phyloP scores from a whole-genome alignment of 2,797 vertebrate genomes.

The Coracias cyanogaster region DNA sequence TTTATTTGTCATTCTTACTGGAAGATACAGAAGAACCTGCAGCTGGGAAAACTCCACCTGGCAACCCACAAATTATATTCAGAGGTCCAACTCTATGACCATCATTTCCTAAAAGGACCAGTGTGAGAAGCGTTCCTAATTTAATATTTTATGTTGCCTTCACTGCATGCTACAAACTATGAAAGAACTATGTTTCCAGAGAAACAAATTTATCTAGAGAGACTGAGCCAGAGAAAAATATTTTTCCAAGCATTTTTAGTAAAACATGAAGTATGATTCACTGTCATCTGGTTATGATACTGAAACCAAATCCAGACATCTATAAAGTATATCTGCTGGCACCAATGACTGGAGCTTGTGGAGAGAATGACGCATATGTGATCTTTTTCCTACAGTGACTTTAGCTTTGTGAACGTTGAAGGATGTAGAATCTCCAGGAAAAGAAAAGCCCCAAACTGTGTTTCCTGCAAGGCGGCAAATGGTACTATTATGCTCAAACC shows the following conservation, averaged over 20 bases:
- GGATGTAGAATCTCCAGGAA: neutral
- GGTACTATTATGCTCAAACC: neutral
- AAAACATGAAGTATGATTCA: conserved; percentile 15
- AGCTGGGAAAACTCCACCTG: neutral
- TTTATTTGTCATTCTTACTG: neutral
- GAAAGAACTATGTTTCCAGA: neutral
- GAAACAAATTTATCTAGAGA: neutral
- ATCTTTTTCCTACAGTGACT: conserved; percentile 1
- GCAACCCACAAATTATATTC: neutral
- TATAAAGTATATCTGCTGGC: conserved; percentile 39
- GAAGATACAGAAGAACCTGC: neutral
- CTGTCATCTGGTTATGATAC: conserved; percentile 34
- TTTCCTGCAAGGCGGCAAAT: neutral
- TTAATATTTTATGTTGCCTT: neutral
- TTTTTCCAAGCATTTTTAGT: neutral
- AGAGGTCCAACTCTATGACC: neutral
- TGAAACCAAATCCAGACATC: conserved; percentile 35
- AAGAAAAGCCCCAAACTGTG: neutral
- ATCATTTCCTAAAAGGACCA: neutral
- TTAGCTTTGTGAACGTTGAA: neutral
- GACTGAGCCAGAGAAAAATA: neutral
- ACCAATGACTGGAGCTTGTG: neutral
- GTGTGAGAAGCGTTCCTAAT: neutral
- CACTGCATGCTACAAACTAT: neutral
- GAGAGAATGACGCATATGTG: neutral